Conservation (phyloP, 1,140 invertebrate genomes). For the Hirudo medicinalis region DNA sequence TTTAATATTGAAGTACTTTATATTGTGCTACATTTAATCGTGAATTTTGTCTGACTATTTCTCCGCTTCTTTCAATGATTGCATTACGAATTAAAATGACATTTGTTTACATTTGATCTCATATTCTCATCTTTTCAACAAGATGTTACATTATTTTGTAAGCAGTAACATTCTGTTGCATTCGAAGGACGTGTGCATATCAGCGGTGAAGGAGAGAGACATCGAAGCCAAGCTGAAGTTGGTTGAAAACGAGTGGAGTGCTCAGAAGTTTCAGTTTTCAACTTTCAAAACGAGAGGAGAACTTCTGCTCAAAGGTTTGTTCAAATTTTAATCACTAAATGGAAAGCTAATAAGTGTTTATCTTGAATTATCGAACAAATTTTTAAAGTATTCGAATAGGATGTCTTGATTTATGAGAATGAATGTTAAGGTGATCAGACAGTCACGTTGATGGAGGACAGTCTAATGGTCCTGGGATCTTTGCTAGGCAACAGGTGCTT, state of each 20-base stretch:
- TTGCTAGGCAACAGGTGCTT: slow-evolving; percentile 65
- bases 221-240: slow-evolving; percentile 88
- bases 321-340: neutral
- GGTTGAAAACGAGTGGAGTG: slow-evolving; percentile 88
- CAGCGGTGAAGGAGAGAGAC: slow-evolving; percentile 93
- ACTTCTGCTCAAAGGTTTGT: slow-evolving; percentile 59
- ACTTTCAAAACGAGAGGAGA: slow-evolving; percentile 89
- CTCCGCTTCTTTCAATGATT: too few relatives aligned
- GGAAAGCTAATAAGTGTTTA: too few relatives aligned
- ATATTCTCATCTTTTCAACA: neutral
- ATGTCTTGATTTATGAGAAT: too few relatives aligned
- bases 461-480: slow-evolving; percentile 83
- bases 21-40: too few relatives aligned
- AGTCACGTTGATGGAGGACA: slow-evolving; percentile 84
- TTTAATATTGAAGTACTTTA: too few relatives aligned
- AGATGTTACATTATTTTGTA: too few relatives aligned
- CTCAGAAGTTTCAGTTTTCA: slow-evolving; percentile 81
- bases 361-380: too few relatives aligned
- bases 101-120: neutral
- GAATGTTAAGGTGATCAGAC: slow-evolving; percentile 50
- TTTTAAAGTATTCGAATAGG: too few relatives aligned
- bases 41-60: too few relatives aligned
- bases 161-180: too few relatives aligned
- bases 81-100: neutral
- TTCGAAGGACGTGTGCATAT: slow-evolving; percentile 74